Base-by-base conservation (phyloP, 2,113 vertebrate genomes). In the Bufo bufo region DNA sequence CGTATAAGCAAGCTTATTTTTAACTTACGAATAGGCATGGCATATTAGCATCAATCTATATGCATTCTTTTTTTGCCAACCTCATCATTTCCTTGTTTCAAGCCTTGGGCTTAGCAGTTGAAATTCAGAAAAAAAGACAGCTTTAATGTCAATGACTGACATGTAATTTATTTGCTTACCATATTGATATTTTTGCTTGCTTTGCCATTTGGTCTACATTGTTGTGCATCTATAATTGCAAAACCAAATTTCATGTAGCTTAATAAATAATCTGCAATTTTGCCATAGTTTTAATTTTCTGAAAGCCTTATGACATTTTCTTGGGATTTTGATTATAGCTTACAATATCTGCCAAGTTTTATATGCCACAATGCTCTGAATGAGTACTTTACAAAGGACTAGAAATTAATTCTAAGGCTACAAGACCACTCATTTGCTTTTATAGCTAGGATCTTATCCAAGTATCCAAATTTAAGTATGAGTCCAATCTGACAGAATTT, bases 111-210 rank as follows among this genome's bases (percentile, higher is more conserved):
- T 94, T 93, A 94, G 89, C 87, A 90, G 91, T 88, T 91, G 88
- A 91, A 93, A 89, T 94, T 95, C 93, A 90, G 93, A 93, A 93
- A 90, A 93, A 90, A 91, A 93, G 90, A 89, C 90, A 91, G 90
- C 91, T 95, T 94, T 94, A 94, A 94, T 93, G 93, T 93, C 93
- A 93, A 45, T 94, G 92, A 94, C 80, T 93, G 92, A 92, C 91
- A 88, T 90, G 77, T 84, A 93, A 91, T 90, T 93, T 93, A 75
- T 87, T 92, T 94, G 92, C 92, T 93, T 93, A 92, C 90, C 92
- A 92, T 92, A 93, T 91, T 93, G 91, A 90, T 90, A 75, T 82
- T 87, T 92, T 88, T 4, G 84, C 89, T 92, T 92, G 92, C 90
- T 92, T 93, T 90, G 86, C 82, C 88, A 92, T 94, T 94, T 93